These are phyloP conservation scores for Tenualosa thibaudeaui DNA, from an alignment of 2,797 vertebrate species.

Conservation along the genomic window DNA sequence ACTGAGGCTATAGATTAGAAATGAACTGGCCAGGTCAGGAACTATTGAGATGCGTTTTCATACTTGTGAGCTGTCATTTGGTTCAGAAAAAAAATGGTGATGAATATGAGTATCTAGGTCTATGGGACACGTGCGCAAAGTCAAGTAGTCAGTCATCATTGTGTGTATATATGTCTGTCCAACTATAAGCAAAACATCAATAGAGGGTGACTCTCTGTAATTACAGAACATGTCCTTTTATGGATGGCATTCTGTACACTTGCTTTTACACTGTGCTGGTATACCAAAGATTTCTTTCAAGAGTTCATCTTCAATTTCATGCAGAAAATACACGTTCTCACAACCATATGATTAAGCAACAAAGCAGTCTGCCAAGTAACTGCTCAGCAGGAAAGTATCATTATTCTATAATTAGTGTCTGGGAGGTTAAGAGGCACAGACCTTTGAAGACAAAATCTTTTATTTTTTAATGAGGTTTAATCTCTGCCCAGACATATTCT, in stretches of 20 bases:
- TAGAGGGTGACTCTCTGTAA: background rate
- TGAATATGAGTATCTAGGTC: background rate
- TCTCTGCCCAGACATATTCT: background rate
- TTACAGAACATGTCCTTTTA: background rate
- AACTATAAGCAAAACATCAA: conserved; percentile 14
- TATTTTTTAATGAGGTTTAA: conserved; percentile 7
- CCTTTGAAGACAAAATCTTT: conserved; percentile 16
- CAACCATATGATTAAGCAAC: conserved; percentile 35
- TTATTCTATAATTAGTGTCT: conserved; percentile 36
- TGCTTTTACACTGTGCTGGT: background rate
- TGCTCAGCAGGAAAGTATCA: conserved; percentile 27
- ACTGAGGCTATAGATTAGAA: background rate
- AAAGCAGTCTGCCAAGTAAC: conserved; percentile 31
- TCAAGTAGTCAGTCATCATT: background rate
- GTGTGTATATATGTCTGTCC: background rate
- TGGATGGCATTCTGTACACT: background rate
- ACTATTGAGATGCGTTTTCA: background rate
- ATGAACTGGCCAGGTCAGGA: background rate
- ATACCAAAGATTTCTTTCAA: conserved; percentile 2
- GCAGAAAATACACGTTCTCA: background rate
- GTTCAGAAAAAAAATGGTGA: background rate
- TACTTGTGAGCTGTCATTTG: background rate
- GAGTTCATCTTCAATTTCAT: conserved; percentile 16
- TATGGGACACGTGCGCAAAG: background rate
- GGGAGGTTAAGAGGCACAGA: conserved; percentile 10